phyloP scores from a whole-genome alignment of 2,888 invertebrate species.

The Helleia helle region DNA sequence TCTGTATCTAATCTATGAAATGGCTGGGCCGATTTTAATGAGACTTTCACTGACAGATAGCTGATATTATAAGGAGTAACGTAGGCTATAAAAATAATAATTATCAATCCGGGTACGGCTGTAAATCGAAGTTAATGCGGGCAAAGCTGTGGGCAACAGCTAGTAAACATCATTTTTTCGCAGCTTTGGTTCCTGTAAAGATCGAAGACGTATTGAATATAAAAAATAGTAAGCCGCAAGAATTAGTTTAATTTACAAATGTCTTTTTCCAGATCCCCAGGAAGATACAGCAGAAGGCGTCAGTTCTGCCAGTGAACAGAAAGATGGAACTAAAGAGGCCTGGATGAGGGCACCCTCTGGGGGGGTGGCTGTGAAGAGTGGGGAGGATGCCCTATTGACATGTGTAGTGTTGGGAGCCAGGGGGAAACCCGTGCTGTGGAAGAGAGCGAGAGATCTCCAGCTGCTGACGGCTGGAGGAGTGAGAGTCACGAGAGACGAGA shows the following conservation, averaged over 20 bases:
- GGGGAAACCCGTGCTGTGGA: slow-evolving; percentile 84
- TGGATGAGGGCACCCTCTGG: slow-evolving; percentile 57
- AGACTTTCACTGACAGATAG: too few relatives aligned
- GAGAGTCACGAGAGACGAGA: slow-evolving; percentile 82
- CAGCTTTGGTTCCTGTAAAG: too few relatives aligned
- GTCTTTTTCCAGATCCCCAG: slow-evolving; percentile 27
- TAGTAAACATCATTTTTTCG: too few relatives aligned
- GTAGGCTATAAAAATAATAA: too few relatives aligned
- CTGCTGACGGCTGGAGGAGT: slow-evolving; percentile 84
- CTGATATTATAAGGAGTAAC: too few relatives aligned
- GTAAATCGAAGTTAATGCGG: too few relatives aligned
- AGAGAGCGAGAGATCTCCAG: slow-evolving; percentile 78
- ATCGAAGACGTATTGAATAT: too few relatives aligned
- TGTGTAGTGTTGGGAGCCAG: slow-evolving; percentile 84
- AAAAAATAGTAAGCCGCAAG: too few relatives aligned
- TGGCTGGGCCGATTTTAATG: too few relatives aligned
- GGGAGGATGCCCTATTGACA: slow-evolving; percentile 86
- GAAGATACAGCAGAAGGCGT: slow-evolving; percentile 31
- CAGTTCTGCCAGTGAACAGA: slow-evolving; percentile 42
- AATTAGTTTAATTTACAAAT: background rate
- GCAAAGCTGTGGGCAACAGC: too few relatives aligned
- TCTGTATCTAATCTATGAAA: too few relatives aligned
- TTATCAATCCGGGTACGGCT: too few relatives aligned
- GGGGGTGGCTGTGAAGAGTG: slow-evolving; percentile 58
- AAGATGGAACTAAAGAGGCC: slow-evolving; percentile 45